These are phyloP conservation scores for Atherinosoma microstoma DNA, from an alignment of 2,797 vertebrate genomes.

Conservation along the genomic window DNA sequence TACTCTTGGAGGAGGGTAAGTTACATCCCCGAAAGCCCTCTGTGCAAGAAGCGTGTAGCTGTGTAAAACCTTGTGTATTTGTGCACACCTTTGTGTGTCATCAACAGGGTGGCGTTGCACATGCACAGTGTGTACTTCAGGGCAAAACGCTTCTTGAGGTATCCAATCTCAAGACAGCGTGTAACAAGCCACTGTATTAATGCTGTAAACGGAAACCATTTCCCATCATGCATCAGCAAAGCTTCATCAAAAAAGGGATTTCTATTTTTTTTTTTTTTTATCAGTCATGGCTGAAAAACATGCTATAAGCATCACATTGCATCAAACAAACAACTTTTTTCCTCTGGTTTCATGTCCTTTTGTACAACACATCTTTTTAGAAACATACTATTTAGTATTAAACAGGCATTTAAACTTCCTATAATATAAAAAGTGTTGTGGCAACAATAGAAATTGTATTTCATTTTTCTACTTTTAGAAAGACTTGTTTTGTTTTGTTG, in stretches of 20 bases:
- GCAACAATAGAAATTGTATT: constrained; percentile 76
- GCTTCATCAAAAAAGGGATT: constrained; percentile 20
- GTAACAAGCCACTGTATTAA: constrained; percentile 44
- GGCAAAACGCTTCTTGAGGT: constrained; percentile 39
- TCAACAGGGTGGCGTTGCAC: constrained; percentile 34
- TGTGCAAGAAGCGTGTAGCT: constrained; percentile 13
- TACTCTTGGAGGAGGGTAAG: neutral
- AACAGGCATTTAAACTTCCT: constrained; percentile 75
- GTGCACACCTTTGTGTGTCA: constrained; percentile 20
- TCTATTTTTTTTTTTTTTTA: neutral
- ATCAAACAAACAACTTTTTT: constrained; percentile 21
- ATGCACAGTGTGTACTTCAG: constrained; percentile 59
- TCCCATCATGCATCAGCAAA: constrained; percentile 68
- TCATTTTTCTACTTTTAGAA: constrained; percentile 66
- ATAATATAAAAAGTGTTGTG: constrained; percentile 80
- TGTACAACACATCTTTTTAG: constrained; percentile 50
- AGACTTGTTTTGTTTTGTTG: constrained; percentile 44
- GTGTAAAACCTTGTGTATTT: constrained; percentile 12
- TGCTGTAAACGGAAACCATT: constrained; percentile 59
- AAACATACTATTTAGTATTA: constrained; percentile 71
- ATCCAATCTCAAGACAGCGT: constrained; percentile 41
- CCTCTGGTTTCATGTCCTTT: constrained; percentile 21
- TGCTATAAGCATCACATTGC: constrained; percentile 38
- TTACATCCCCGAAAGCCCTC: constrained; percentile 7
- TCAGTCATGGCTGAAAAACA: constrained; percentile 47